These are phyloP conservation scores for Ceryle rudis DNA, from an alignment of 2,797 vertebrate genomes.

Conservation along the genomic window DNA sequence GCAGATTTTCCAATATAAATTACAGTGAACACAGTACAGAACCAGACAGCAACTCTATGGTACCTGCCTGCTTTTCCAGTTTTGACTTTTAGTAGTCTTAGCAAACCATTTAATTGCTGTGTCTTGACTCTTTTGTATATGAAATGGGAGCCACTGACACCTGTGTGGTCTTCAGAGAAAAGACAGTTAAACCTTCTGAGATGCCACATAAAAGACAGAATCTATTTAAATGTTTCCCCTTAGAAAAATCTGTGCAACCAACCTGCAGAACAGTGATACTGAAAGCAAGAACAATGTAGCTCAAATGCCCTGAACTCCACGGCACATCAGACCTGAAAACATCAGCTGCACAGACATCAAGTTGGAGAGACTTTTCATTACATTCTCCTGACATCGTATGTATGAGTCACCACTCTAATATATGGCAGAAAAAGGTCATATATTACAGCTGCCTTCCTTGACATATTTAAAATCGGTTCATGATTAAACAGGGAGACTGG, in stretches of 20 bases:
- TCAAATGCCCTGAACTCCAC: background rate
- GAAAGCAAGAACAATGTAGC: background rate
- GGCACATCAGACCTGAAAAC: background rate
- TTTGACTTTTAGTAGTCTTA: background rate
- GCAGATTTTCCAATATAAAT: background rate
- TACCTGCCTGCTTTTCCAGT: background rate
- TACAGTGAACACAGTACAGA: background rate
- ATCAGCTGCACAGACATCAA: background rate
- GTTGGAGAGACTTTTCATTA: conserved; percentile 6
- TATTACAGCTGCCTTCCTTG: conserved; percentile 50
- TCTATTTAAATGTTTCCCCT: background rate
- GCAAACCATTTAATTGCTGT: background rate
- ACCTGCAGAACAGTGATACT: background rate
- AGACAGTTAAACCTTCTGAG: background rate
- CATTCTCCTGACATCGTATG: background rate
- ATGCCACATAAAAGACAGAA: background rate
- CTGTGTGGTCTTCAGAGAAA: background rate
- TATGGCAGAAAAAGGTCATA: conserved; percentile 50
- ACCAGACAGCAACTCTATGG: background rate
- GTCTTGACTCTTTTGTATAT: background rate
- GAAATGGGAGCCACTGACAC: background rate
- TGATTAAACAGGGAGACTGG: conserved; percentile 42
- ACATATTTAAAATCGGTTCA: conserved; percentile 13
- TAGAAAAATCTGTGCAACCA: background rate
- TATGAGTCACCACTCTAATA: conserved; percentile 37